phyloP scores from a whole-genome alignment of 2,113 vertebrate species.

The Casuarius casuarius region DNA sequence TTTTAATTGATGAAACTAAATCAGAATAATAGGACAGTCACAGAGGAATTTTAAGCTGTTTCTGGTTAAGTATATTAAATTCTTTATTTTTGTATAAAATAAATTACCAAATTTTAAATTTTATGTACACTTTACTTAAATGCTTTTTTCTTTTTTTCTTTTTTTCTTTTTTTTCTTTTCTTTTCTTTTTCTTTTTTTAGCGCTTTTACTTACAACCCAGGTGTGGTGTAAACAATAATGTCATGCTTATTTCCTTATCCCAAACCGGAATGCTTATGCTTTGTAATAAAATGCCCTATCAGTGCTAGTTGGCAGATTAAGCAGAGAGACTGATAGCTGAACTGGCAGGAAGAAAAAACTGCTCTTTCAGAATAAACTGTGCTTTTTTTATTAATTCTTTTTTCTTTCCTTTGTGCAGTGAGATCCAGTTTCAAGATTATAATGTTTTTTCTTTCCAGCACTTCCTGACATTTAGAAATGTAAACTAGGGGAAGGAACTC shows the following conservation, averaged over 20 bases:
- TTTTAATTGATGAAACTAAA: neutral
- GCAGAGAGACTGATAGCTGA: neutral
- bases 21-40: neutral
- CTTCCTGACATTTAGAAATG: neutral
- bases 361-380: neutral
- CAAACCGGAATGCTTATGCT: neutral
- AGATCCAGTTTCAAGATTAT: neutral
- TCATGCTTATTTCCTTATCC: neutral
- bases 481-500: neutral
- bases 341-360: neutral
- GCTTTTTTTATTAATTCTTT: neutral
- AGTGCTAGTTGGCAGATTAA: neutral
- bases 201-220: neutral
- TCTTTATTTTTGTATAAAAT: neutral
- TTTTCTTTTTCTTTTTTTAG: neutral
- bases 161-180: neutral
- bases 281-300: neutral
- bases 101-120: neutral
- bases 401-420: neutral
- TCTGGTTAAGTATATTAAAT: neutral
- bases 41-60: neutral
- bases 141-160: neutral
- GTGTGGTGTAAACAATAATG: rapidly evolving
- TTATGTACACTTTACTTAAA: neutral
- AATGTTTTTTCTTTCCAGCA: neutral